Evolutionary conservation across 2,797 vertebrate genomes (phyloP).

Genomic region (Sphenodon punctatus): DNA sequence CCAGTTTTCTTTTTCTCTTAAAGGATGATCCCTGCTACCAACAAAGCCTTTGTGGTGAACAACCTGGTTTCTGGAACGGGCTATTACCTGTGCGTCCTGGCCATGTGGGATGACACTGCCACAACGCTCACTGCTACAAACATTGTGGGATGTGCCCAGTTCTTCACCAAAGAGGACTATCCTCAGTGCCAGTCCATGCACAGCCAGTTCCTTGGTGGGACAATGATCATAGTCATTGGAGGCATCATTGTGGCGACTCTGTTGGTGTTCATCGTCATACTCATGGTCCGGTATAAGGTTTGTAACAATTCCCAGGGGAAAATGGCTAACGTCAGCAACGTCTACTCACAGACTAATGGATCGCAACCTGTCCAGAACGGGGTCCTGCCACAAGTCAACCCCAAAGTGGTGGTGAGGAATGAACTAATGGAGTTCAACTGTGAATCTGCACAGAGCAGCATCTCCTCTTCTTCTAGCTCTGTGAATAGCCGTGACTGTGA

Average conservation of each 20-base stretch:
- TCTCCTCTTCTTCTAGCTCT: slow-evolving; percentile 91
- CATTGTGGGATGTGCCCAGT: slow-evolving; percentile 94
- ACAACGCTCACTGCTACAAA: slow-evolving; percentile 97
- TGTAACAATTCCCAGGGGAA: slow-evolving; percentile 84
- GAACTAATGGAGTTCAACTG: slow-evolving; percentile 89
- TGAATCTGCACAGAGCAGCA: slow-evolving; percentile 85
- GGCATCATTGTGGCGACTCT: slow-evolving; percentile 94
- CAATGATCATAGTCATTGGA: slow-evolving; percentile 95
- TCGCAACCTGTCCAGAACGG: slow-evolving; percentile 82
- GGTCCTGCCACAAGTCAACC: slow-evolving; percentile 83
- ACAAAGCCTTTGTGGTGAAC: slow-evolving; percentile 92
- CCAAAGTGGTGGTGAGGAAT: slow-evolving; percentile 89
- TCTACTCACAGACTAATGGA: slow-evolving; percentile 94
- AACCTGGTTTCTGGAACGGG: slow-evolving; percentile 93
- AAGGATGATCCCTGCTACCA: slow-evolving; percentile 95
- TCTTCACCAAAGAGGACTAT: slow-evolving; percentile 93
- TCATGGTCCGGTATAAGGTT: slow-evolving; percentile 97
- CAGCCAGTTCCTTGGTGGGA: slow-evolving; percentile 94
- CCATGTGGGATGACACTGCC: slow-evolving; percentile 96
- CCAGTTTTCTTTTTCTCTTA: background rate
- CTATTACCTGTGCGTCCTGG: slow-evolving; percentile 96
- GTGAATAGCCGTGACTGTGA: slow-evolving; percentile 82
- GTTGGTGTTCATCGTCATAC: slow-evolving; percentile 94
- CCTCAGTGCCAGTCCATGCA: slow-evolving; percentile 94
- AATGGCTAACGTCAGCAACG: slow-evolving; percentile 86